Percentiles rank a stretch among this genome's conserved stretches.
phyloP scores from a whole-genome alignment of 2,888 invertebrate species.

The Diogma glabrata region DNA sequence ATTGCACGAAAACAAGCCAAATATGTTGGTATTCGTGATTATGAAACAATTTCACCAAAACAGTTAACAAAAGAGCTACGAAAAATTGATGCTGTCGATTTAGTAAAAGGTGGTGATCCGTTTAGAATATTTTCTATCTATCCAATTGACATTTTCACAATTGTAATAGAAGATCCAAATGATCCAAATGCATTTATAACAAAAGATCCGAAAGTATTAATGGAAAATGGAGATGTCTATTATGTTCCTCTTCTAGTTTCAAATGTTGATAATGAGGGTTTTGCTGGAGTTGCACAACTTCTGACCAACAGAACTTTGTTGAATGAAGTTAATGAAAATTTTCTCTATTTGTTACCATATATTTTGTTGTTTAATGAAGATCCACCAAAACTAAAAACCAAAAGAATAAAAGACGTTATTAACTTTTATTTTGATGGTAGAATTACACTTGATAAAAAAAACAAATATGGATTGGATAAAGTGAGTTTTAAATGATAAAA shows the following conservation, averaged over 20 bases:
- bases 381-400: too few species aligned
- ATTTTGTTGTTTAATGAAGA: too few species aligned
- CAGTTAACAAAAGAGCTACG: slow-evolving; percentile 25
- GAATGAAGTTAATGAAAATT: too few species aligned
- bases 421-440: too few species aligned
- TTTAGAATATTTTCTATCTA: slow-evolving; percentile 36
- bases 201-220: slow-evolving; percentile 29
- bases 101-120: not conserved
- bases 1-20: slow-evolving; percentile 33
- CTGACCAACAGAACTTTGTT: too few species aligned
- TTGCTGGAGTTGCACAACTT: too few species aligned
- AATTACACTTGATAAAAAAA: too few species aligned
- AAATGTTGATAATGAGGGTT: slow-evolving; percentile 31
- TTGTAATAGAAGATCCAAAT: slow-evolving; percentile 16
- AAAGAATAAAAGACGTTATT: too few species aligned
- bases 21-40: slow-evolving; percentile 33
- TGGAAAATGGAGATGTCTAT: slow-evolving; percentile 27
- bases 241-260: slow-evolving; percentile 35
- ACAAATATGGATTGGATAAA: too few species aligned
- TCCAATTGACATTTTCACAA: slow-evolving; percentile 27
- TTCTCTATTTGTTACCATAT: too few species aligned
- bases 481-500: too few species aligned
- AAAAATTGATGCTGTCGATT: slow-evolving; percentile 28
- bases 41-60: slow-evolving; percentile 24
- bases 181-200: slow-evolving; percentile 30